phyloP scores from a whole-genome alignment of 2,113 vertebrate species.

The Pterocles burchelli region DNA sequence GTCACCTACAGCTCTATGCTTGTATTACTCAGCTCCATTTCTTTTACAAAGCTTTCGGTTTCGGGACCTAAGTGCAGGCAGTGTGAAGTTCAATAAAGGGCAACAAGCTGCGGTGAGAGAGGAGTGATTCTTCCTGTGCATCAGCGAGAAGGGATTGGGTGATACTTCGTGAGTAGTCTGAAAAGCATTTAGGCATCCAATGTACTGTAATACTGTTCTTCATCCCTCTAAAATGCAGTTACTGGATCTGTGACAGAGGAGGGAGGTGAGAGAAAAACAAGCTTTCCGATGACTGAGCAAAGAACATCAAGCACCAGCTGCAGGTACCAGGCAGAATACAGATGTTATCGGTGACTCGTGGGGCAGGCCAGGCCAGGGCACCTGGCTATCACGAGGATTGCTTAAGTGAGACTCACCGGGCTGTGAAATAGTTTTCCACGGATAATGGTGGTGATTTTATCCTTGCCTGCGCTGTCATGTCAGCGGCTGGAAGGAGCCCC shows the following conservation, averaged over 20 bases:
- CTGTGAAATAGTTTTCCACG: background rate
- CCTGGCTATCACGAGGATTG: background rate
- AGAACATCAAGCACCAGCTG: rapidly evolving
- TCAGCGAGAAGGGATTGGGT: background rate
- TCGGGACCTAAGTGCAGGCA: background rate
- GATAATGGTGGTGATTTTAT: background rate
- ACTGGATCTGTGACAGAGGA: background rate
- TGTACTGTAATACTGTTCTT: background rate
- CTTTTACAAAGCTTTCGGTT: background rate
- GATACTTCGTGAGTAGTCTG: background rate
- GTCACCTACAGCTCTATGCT: background rate
- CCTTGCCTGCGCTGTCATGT: background rate
- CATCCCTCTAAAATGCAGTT: background rate
- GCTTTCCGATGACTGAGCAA: background rate
- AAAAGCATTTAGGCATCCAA: background rate
- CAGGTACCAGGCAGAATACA: background rate
- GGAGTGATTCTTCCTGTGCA: background rate
- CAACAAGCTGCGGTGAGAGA: background rate
- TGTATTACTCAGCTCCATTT: background rate
- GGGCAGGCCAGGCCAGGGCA: background rate
- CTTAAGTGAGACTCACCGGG: background rate
- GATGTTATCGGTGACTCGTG: background rate
- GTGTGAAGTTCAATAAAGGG: background rate
- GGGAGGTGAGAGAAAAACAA: background rate
- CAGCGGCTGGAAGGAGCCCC: background rate